Conservation (phyloP, 2,113 vertebrate species). For the Festucalex cinctus region DNA sequence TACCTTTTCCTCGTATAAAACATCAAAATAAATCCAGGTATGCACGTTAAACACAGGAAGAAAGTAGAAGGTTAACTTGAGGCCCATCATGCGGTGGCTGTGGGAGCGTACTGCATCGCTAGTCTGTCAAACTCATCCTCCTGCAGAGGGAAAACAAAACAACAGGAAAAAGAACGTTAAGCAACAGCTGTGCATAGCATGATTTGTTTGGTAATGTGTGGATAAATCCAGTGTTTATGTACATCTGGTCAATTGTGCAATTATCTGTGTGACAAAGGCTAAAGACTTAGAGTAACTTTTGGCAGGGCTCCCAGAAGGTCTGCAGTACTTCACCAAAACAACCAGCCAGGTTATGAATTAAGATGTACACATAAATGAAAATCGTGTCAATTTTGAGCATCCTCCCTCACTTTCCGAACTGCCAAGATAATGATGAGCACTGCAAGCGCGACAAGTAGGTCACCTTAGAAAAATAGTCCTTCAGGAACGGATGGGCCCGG, state of each 20-base stretch:
- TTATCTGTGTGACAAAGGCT: conserved; percentile 28
- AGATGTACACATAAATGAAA: background rate
- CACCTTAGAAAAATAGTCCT: conserved; percentile 92
- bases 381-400: background rate
- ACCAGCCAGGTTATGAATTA: background rate
- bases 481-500: conserved; percentile 86
- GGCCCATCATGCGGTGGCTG: conserved; percentile 57
- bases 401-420: no score
- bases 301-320: conserved; percentile 32
- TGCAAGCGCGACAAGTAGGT: conserved; percentile 3
- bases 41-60: background rate
- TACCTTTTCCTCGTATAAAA: conserved; percentile 4
- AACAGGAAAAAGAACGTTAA: conserved; percentile 10
- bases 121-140: conserved; percentile 95
- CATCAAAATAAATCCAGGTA: conserved; percentile 22
- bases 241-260: conserved; percentile 23
- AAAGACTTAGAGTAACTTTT: conserved; percentile 24
- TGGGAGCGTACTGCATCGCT: conserved; percentile 83
- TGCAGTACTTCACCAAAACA: conserved; percentile 18
- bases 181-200: conserved; percentile 24
- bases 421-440: background rate
- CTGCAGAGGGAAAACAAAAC: conserved; percentile 62
- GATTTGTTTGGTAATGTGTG: conserved; percentile 8
- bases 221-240: conserved; percentile 43
- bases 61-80: background rate